These are phyloP conservation scores for Mythimna loreyi DNA, from an alignment of 2,888 invertebrate species.

Conservation along the genomic window DNA sequence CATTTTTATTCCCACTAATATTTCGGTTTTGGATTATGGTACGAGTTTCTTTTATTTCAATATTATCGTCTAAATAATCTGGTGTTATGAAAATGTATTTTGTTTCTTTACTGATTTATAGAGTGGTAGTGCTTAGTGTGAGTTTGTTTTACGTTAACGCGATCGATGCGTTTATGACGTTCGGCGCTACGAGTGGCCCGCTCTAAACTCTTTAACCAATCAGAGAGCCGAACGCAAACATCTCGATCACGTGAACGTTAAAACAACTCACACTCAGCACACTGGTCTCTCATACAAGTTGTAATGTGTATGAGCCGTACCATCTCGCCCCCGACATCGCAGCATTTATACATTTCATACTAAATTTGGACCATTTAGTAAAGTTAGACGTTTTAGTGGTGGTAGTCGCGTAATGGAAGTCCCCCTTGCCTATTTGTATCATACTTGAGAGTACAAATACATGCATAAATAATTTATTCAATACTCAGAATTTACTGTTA, in stretches of 20 bases:
- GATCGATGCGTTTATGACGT: too few species aligned
- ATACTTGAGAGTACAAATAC: conserved; percentile 82
- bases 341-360: conserved; percentile 71
- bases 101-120: conserved; percentile 70
- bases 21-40: conserved; percentile 83
- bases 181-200: too few species aligned
- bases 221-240: too few species aligned
- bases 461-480: conserved; percentile 69
- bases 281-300: conserved; percentile 76
- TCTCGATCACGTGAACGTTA: too few species aligned
- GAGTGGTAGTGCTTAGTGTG: too few species aligned
- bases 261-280: too few species aligned
- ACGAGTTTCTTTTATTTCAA: conserved; percentile 58
- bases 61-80: conserved; percentile 60
- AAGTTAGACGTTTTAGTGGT: conserved; percentile 76
- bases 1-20: conserved; percentile 60
- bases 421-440: conserved; percentile 72
- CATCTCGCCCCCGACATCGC: conserved; percentile 62
- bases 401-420: conserved; percentile 72
- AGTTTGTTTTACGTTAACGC: too few species aligned
- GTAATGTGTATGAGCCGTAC: conserved; percentile 62
- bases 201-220: too few species aligned
- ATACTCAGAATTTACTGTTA: conserved; percentile 66
- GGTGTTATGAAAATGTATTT: conserved; percentile 56
- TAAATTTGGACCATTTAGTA: conserved; percentile 86